phyloP scores from a whole-genome alignment of 2,888 invertebrate species.

The Andricus curvator region DNA sequence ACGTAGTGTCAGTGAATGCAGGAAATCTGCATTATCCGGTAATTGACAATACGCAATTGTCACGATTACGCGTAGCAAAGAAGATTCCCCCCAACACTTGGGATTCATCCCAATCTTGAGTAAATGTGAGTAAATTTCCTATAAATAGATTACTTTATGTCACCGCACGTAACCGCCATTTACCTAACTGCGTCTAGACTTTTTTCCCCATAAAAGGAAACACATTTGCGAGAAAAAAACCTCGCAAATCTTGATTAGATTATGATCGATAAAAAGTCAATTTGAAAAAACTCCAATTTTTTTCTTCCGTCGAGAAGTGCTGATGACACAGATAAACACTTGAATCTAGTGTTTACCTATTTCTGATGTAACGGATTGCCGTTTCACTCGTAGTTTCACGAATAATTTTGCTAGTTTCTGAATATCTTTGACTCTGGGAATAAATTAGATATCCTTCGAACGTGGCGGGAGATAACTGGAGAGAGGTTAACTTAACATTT shows the following conservation, averaged over 20 bases:
- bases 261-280: background rate
- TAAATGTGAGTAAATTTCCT: slow-evolving; percentile 25
- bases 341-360: slow-evolving; percentile 11
- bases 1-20: slow-evolving; percentile 9
- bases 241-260: background rate
- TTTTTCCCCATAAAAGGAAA: slow-evolving; percentile 5
- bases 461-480: background rate
- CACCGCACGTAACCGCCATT: background rate
- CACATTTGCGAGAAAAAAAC: background rate
- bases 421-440: background rate
- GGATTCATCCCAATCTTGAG: slow-evolving; percentile 19
- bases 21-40: slow-evolving; percentile 17
- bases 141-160: slow-evolving; percentile 11
- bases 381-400: background rate
- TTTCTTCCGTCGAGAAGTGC: background rate
- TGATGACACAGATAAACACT: background rate
- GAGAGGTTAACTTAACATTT: slow-evolving; percentile 6
- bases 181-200: background rate
- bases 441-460: background rate
- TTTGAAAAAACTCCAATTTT: too few species aligned
- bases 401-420: background rate
- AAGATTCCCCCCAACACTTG: background rate
- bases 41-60: slow-evolving; percentile 22
- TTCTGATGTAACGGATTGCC: slow-evolving; percentile 16
- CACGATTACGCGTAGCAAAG: background rate